Percentiles rank a stretch among this genome's conserved stretches.
These are phyloP conservation scores for Epinephelus lanceolatus DNA, from an alignment of 2,113 vertebrate species.

Conservation along the genomic window DNA sequence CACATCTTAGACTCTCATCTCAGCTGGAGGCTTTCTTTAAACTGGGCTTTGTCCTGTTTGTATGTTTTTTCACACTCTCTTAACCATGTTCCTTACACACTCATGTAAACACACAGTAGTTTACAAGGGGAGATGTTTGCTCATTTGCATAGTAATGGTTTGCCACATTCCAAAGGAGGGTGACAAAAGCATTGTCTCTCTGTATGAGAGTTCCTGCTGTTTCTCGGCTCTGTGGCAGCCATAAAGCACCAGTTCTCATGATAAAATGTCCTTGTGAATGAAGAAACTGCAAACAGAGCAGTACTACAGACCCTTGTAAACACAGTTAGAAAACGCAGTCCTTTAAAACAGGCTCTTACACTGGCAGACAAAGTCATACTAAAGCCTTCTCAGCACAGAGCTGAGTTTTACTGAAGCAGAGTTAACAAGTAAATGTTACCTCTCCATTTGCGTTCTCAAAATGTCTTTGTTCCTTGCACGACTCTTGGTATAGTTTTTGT, in stretches of 20 bases:
- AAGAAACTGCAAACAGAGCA: conserved; percentile 35
- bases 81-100: conserved; percentile 4
- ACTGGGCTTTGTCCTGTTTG: neutral
- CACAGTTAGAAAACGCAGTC: neutral
- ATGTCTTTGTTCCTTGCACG: neutral
- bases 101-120: conserved; percentile 27
- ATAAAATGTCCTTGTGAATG: conserved; percentile 35
- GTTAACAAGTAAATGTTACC: neutral
- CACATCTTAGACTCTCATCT: conserved; percentile 3
- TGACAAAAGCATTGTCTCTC: conserved; percentile 42
- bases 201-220: conserved; percentile 49
- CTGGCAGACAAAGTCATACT: neutral
- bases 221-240: conserved; percentile 12
- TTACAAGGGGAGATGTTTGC: conserved; percentile 18
- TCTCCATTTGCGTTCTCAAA: neutral
- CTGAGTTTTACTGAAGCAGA: neutral
- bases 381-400: neutral
- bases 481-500: neutral
- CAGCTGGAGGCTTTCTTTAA: neutral
- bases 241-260: conserved; percentile 57
- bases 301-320: conserved; percentile 15
- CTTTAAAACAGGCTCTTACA: neutral
- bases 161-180: conserved; percentile 52
- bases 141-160: conserved; percentile 63
- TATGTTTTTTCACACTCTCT: neutral